Conservation (phyloP, 2,888 invertebrate species). For the Agrochola litura region DNA sequence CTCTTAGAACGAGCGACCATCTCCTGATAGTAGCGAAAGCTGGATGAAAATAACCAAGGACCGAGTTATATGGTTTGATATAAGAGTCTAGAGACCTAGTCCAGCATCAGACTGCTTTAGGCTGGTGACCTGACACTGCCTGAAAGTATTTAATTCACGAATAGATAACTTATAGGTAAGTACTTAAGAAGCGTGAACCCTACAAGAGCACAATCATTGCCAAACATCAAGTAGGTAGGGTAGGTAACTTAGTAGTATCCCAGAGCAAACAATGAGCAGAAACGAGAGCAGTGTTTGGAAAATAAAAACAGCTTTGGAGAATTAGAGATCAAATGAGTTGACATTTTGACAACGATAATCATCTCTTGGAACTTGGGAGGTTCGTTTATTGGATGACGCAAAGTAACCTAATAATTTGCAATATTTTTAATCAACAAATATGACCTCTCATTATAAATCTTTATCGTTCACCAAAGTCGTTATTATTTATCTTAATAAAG, state of each 20-base stretch:
- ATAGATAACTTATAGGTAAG: background rate
- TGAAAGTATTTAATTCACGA: background rate
- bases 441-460: background rate
- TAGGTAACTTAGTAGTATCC: background rate
- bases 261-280: no score
- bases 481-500: conserved; percentile 17
- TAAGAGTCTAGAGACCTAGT: background rate
- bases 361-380: background rate
- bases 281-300: background rate
- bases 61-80: background rate
- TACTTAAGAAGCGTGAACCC: background rate
- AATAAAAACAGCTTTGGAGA: background rate
- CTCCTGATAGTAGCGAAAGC: background rate
- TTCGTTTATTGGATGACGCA: background rate
- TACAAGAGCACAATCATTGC: background rate
- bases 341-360: background rate
- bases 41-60: background rate
- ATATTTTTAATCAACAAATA: conserved; percentile 1
- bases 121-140: background rate
- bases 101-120: background rate
- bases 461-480: background rate
- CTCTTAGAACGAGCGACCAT: background rate
- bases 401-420: background rate
- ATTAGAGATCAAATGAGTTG: background rate
- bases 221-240: no score